A percentile compares a stretch with the other conserved stretches of the same genome.
Evolutionary conservation across 2,113 vertebrate genomes (phyloP).

Genomic region (Recurvirostra avosetta): DNA sequence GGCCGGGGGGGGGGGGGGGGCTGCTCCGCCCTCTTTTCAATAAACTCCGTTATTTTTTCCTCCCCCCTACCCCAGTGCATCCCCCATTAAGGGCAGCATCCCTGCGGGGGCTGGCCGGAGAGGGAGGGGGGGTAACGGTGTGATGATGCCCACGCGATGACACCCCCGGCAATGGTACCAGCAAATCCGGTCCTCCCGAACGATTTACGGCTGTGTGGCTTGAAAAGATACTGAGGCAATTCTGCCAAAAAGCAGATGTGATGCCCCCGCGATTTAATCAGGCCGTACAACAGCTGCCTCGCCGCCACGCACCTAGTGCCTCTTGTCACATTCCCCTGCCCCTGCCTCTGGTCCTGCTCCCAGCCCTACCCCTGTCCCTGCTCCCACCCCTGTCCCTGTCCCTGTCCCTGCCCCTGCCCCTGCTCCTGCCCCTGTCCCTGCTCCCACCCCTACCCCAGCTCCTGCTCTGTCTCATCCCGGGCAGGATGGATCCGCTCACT

Average conservation of each 20-base stretch:
- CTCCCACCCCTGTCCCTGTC: background rate
- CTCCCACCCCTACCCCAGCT: background rate
- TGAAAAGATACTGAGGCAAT: background rate
- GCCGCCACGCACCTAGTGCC: background rate
- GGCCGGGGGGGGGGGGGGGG: rapidly evolving
- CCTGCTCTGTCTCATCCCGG: background rate
- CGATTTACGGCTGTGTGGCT: background rate
- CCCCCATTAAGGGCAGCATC: background rate
- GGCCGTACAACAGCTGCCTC: background rate
- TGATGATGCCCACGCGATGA: background rate
- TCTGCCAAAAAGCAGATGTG: background rate
- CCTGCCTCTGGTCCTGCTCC: background rate
- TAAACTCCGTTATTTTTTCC: no score
- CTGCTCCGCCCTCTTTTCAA: background rate
- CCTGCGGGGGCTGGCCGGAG: background rate
- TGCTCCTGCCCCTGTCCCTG: no score
- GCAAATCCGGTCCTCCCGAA: background rate
- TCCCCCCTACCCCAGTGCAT: rapidly evolving
- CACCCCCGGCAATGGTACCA: background rate
- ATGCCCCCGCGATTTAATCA: background rate
- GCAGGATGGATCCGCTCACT: background rate
- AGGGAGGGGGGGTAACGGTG: no score
- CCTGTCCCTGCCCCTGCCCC: background rate
- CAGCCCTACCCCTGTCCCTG: no score
- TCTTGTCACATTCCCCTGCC: background rate